A percentile compares a stretch with the other conserved stretches of the same genome.
These are phyloP conservation scores for Paragorgia papillata DNA, from an alignment of 92 coral and sea anemone species.

Conservation along the genomic window DNA sequence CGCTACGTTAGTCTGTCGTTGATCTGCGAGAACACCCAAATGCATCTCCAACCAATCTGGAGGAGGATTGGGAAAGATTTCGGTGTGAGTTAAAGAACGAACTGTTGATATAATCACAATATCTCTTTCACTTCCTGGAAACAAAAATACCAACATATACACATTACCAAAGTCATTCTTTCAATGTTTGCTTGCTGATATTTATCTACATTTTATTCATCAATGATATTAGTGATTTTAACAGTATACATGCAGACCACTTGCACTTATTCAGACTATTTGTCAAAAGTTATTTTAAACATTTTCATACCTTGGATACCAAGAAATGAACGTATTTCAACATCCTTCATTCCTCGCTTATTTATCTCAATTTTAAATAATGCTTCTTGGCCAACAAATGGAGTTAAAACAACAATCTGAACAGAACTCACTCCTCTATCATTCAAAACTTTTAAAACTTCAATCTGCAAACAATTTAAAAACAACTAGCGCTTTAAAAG, in stretches of 20 bases:
- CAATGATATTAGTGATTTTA: no score
- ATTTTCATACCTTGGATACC: neutral
- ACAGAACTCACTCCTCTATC: slow-evolving; percentile 58
- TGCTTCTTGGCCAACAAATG: slow-evolving; percentile 64
- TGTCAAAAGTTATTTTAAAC: neutral
- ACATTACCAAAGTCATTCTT: no score
- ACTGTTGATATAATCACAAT: slow-evolving; percentile 83
- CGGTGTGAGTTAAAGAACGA: slow-evolving; percentile 61
- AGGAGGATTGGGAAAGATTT: slow-evolving; percentile 46
- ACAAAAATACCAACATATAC: neutral
- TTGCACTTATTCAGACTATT: no score
- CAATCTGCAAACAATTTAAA: slow-evolving; percentile 50
- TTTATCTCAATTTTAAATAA: neutral
- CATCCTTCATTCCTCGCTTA: neutral
- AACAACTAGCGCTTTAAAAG: neutral
- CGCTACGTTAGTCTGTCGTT: slow-evolving; percentile 81
- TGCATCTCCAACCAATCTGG: slow-evolving; percentile 65
- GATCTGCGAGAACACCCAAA: slow-evolving; percentile 75
- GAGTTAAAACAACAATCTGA: slow-evolving; percentile 71
- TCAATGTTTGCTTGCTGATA: no score
- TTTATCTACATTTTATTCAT: no score
- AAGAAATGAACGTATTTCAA: slow-evolving; percentile 3
- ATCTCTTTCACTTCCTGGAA: slow-evolving; percentile 78
- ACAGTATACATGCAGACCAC: no score
- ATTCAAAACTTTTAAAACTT: slow-evolving; percentile 50